Evolutionary conservation across 2,113 vertebrate species (phyloP), one percentile per base, ranked within the genome.

Genomic region (Pelvicachromis taeniatus): DNA sequence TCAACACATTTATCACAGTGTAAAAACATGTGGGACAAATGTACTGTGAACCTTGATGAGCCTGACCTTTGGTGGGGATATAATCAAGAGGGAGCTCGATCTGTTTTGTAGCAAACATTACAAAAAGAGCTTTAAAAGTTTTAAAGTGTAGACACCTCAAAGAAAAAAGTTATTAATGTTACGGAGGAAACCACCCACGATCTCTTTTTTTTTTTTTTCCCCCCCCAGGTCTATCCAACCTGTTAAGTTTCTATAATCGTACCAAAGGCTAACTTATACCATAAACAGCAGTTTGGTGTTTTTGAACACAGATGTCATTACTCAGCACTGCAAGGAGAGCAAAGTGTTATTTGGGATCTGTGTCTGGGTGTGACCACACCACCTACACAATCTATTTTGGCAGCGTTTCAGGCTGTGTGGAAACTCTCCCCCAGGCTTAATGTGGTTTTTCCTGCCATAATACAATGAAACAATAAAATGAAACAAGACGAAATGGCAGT

Each of bases 301-400:
- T 21, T 6, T 33, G 35, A 50, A 73, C 81, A 61, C 80, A 87
- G 63, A 77, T 59, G 80, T 85, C 84, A 82, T 93, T 91, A 87
- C 88, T 83, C 77, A 73, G 92, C 86, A 80, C 5, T 17, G 73
- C 31, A 52, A 82, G 70, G 33, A 11, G 21, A 55, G 55, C 7
- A 78, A 81, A 65, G 77, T 88, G 84, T 88, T 77, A 94, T 93
- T 91, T 87, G 48, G 79, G 80, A 55, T 78, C 42, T 8, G 86
- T 80, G 53, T 85, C 61, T 83, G 82, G 88, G 91, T 19, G 88
- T 86, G 87, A 88, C 81, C 16, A 11, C 59, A 80, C 31, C 83
- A 59, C 82, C 55, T 78, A 75, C 88, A 58, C 87, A 79, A 79
- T 77, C 81, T 65, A 53, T 82, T 75, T 81, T 86, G 91, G 82